These are phyloP conservation scores for Dromiciops gliroides DNA, from an alignment of 2,113 vertebrate species.

Conservation along the genomic window DNA sequence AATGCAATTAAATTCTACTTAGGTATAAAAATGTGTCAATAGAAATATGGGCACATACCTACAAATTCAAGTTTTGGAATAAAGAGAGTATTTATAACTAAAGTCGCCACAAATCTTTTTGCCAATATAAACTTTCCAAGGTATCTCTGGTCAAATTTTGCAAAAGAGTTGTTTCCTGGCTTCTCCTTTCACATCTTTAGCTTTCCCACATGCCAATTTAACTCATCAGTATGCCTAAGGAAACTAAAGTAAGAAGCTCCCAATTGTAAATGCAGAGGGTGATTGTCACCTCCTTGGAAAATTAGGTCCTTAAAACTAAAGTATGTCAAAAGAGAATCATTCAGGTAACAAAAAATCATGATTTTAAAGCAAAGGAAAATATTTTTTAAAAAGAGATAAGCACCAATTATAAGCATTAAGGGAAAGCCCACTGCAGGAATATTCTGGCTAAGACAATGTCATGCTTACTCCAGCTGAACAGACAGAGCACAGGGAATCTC, in stretches of 20 bases:
- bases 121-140: neutral
- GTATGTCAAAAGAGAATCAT: neutral
- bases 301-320: neutral
- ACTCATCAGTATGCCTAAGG: neutral
- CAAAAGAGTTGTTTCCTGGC: neutral
- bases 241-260: conserved; percentile 2
- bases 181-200: neutral
- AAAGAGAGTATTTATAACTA: conserved; percentile 5
- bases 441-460: conserved; percentile 48
- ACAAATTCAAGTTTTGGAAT: conserved; percentile 34
- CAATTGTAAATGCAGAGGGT: conserved; percentile 31
- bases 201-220: neutral
- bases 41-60: neutral
- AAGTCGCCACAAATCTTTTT: conserved; percentile 5
- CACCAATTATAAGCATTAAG: conserved; percentile 61
- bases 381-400: conserved; percentile 42
- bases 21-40: neutral
- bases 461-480: conserved; percentile 29
- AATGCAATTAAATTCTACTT: neutral
- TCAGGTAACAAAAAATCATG: conserved; percentile 41
- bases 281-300: conserved; percentile 6
- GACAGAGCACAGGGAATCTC: neutral
- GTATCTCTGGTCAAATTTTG: conserved; percentile 2
- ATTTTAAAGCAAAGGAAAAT: conserved; percentile 56
- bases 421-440: conserved; percentile 40